Conservation (phyloP, 2,888 invertebrate genomes). For the Lordiphosa fenestrarum region DNA sequence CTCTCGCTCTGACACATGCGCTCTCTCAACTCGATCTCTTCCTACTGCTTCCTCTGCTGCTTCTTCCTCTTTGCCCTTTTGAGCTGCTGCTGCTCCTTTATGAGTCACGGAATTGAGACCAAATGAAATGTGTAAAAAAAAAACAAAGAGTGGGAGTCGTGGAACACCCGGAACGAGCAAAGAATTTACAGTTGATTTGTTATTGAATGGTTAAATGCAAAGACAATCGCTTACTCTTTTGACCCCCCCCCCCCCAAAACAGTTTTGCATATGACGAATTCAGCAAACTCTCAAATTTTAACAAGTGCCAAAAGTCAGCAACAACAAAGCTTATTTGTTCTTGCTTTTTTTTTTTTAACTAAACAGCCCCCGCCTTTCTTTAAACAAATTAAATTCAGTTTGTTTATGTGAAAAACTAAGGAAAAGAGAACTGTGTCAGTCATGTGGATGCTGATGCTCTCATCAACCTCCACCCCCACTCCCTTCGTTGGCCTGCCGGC, state of each 20-base stretch:
- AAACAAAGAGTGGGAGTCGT: conserved; percentile 4
- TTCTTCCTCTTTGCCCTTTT: conserved; percentile 12
- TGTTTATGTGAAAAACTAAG: conserved; percentile 19
- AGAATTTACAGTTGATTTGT: too few species aligned
- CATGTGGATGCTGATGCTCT: conserved; percentile 7
- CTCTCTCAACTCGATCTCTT: conserved; percentile 20
- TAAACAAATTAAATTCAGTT: conserved; percentile 13
- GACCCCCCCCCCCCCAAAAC: conserved; percentile 13
- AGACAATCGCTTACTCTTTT: too few species aligned
- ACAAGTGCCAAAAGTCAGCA: neutral
- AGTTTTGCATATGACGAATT: conserved; percentile 10
- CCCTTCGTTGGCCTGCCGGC: conserved; percentile 21
- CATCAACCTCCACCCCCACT: conserved; percentile 7
- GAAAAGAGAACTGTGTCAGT: conserved; percentile 18
- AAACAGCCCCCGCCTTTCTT: conserved; percentile 9
- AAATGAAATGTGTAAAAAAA: conserved; percentile 10
- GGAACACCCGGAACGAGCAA: too few species aligned
- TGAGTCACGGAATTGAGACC: conserved; percentile 19
- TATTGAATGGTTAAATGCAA: too few species aligned
- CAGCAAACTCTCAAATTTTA: conserved; percentile 20
- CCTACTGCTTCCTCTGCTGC: conserved; percentile 1
- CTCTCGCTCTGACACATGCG: conserved; percentile 20
- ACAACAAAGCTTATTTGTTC: neutral
- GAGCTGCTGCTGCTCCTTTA: conserved; percentile 8
- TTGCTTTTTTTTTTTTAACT: too few species aligned